phyloP scores from a whole-genome alignment of 1,140 invertebrate genomes.

The Lasioglossum albipes region DNA sequence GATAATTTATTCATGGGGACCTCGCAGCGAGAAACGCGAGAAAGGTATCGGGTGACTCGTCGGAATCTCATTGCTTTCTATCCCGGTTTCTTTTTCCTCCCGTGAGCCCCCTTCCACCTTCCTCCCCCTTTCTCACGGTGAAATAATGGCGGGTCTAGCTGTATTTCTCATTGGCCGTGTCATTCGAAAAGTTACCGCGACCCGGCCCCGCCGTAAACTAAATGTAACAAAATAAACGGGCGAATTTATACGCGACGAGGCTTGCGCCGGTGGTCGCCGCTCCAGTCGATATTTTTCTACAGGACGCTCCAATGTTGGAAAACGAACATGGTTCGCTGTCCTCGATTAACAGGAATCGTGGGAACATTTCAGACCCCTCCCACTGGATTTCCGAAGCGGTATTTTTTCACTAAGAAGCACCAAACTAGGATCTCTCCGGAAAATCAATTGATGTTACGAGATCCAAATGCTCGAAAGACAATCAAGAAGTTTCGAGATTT shows the following conservation, averaged over 20 bases:
- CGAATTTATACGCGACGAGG: constrained; percentile 20
- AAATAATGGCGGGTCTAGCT: constrained; percentile 28
- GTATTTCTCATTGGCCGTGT: constrained; percentile 38
- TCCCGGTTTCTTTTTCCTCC: neutral
- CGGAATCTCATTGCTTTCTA: constrained; percentile 37
- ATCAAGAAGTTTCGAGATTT: too few relatives aligned
- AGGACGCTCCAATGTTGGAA: too few relatives aligned
- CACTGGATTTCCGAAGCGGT: too few relatives aligned
- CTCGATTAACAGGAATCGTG: too few relatives aligned
- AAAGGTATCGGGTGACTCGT: constrained; percentile 40
- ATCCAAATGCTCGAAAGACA: too few relatives aligned
- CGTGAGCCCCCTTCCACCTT: too few relatives aligned
- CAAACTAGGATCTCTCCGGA: too few relatives aligned
- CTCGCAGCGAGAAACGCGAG: constrained; percentile 9
- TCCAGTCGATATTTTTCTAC: too few relatives aligned
- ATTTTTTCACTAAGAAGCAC: too few relatives aligned
- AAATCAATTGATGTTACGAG: too few relatives aligned
- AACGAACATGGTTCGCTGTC: too few relatives aligned
- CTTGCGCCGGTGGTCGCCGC: neutral
- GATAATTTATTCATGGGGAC: constrained; percentile 35
- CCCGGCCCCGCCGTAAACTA: constrained; percentile 26
- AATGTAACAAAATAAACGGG: constrained; percentile 37
- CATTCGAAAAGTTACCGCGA: constrained; percentile 31
- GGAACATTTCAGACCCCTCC: too few relatives aligned
- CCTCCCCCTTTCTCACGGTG: constrained; percentile 25